Evolutionary conservation across 2,888 invertebrate species (phyloP).

Genomic region (Deilephila porcellus): DNA sequence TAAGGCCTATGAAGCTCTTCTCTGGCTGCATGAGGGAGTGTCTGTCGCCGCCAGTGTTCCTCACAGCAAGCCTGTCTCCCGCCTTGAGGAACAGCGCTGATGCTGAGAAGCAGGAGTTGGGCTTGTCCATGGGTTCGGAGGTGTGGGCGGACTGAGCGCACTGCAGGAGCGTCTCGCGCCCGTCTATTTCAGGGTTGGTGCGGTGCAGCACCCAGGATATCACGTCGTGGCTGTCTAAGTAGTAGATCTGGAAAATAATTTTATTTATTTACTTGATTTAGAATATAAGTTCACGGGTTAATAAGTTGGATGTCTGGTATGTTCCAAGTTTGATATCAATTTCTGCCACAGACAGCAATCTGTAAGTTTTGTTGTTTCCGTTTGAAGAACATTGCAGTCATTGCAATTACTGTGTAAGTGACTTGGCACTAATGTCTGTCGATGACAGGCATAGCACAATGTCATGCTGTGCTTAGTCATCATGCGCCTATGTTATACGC

Average conservation of each 20-base stretch:
- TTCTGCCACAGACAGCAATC: too few species aligned
- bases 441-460: too few species aligned
- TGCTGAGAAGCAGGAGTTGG: slow-evolving; percentile 91
- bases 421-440: too few species aligned
- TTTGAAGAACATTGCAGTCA: too few species aligned
- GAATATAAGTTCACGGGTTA: background rate
- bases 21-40: slow-evolving; percentile 89
- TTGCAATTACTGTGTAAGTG: too few species aligned
- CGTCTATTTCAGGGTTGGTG: slow-evolving; percentile 80
- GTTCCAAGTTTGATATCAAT: too few species aligned
- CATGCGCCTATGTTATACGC: too few species aligned
- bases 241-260: slow-evolving; percentile 86
- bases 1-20: slow-evolving; percentile 93
- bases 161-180: slow-evolving; percentile 87
- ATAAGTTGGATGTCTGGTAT: background rate
- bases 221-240: slow-evolving; percentile 90
- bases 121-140: slow-evolving; percentile 80
- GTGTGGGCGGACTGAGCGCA: slow-evolving; percentile 89
- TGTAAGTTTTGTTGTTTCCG: too few species aligned
- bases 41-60: slow-evolving; percentile 88
- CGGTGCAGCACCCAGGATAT: slow-evolving; percentile 90
- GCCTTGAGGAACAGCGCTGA: slow-evolving; percentile 86
- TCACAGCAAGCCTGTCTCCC: slow-evolving; percentile 88
- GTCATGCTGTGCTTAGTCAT: too few species aligned
- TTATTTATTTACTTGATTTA: background rate